Conservation (phyloP, 2,113 vertebrate species). For the Balaeniceps rex region DNA sequence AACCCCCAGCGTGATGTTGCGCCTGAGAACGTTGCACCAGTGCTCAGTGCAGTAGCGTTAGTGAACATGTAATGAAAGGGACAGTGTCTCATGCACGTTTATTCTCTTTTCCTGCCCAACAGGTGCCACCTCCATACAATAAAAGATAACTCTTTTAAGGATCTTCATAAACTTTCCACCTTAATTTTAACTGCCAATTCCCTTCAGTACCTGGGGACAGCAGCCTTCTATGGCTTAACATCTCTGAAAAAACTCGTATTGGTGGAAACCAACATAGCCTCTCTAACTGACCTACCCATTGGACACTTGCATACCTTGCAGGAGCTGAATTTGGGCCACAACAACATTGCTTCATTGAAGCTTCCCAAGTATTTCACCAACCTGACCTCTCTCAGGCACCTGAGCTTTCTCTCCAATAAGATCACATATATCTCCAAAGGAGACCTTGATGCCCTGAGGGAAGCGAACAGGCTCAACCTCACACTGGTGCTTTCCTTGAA, state of each 20-base stretch:
- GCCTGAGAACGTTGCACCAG: background rate
- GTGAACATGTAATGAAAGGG: background rate
- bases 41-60: background rate
- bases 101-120: background rate
- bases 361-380: constrained; percentile 69
- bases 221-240: constrained; percentile 61
- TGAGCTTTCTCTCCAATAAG: constrained; percentile 68
- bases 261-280: constrained; percentile 61
- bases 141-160: constrained; percentile 67
- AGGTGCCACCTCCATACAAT: constrained; percentile 72
- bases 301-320: constrained; percentile 62
- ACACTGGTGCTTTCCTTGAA: constrained; percentile 77
- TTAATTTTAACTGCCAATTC: constrained; percentile 78
- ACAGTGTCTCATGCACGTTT: background rate
- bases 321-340: constrained; percentile 73
- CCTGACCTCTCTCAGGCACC: constrained; percentile 37
- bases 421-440: constrained; percentile 59
- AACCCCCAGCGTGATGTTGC: background rate
- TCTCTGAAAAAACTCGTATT: constrained; percentile 65
- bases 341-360: constrained; percentile 65
- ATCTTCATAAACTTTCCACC: constrained; percentile 62
- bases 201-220: constrained; percentile 34
- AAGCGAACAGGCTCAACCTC: constrained; percentile 45
- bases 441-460: constrained; percentile 62
- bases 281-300: constrained; percentile 67